Evolutionary conservation across 2,888 invertebrate species (phyloP), one percentile per base, ranked within the genome.

Genomic region (Pyralis farinalis): DNA sequence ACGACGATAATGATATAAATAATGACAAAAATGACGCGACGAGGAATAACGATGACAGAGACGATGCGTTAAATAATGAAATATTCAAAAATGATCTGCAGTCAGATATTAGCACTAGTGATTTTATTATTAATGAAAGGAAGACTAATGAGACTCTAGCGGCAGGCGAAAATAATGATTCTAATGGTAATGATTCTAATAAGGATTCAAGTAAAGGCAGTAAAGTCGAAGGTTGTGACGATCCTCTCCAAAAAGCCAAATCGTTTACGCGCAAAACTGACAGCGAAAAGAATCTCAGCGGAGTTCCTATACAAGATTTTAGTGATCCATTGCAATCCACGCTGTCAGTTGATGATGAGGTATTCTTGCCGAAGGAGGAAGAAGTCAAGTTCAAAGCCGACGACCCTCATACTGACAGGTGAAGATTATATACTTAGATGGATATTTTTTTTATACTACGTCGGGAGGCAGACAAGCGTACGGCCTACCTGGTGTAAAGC

Each of bases 301-400:
- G 89, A 1, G 87, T 90, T 0, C 86, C 93, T 0, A 92, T 95
- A 2, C 91, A 93, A 36, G 96, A 96, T 72, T 94, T 93, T 53
- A 95, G 95, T 45, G 98, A 98, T 85, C 98, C 98, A 0, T 79
- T 98, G 34, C 94, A 90, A 0, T 80, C 92, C 0, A 81, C 82
- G 76, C 79, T 74, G 47, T 83, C 62, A 7, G 80, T 71, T 21
- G 85, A 85, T 4, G 88, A 89, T 38, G 90, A 90, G 1, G 89
- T 88, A 8, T 86, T 89, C 31, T 49, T 89, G 12, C 83, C 89
- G 0, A 83, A 83, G 12, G 84, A 84, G 36, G 84, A 84, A 16
- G 84, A 84, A 37, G 84, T 72, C 0, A 64, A 63, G 31, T 47
- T 88, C 36, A 74, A 79, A 40, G 80, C 84, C 10, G 88, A 89